These are phyloP conservation scores for Aradophagus sp. DNA, from an alignment of 1,140 invertebrate species.

Conservation along the genomic window DNA sequence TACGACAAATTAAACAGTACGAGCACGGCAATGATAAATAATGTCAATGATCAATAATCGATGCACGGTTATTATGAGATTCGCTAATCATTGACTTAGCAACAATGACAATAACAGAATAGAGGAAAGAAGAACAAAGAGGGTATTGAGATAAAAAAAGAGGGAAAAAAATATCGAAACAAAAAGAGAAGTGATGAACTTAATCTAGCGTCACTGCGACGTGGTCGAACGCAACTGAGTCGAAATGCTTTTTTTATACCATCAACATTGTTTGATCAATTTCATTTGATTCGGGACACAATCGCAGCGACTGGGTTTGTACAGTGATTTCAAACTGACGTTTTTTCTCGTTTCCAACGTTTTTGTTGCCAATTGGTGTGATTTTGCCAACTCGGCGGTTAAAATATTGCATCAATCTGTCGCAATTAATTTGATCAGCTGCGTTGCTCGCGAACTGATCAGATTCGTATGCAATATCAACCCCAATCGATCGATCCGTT, in stretches of 20 bases:
- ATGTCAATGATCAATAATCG: conserved; percentile 63
- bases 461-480: conserved; percentile 33
- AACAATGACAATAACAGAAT: conserved; percentile 54
- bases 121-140: conserved; percentile 28
- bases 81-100: conserved; percentile 61
- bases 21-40: conserved; percentile 69
- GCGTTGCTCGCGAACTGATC: conserved; percentile 12
- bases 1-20: conserved; percentile 69
- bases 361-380: conserved; percentile 64
- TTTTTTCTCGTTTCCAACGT: conserved; percentile 60
- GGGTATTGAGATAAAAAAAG: conserved; percentile 10
- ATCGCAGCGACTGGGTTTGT: conserved; percentile 65
- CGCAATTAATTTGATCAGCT: conserved; percentile 42
- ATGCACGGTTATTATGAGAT: conserved; percentile 60
- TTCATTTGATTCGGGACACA: conserved; percentile 44
- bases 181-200: conserved; percentile 19
- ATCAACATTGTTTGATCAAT: conserved; percentile 24
- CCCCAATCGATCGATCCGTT: conserved; percentile 10
- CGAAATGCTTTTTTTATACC: conserved; percentile 20
- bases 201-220: conserved; percentile 49
- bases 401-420: conserved; percentile 45
- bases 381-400: conserved; percentile 56
- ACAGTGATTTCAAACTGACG: conserved; percentile 73
- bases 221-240: conserved; percentile 17
- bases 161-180: background rate